These are phyloP conservation scores for Drosophila picticornis DNA, from an alignment of 2,888 invertebrate genomes.

Conservation along the genomic window DNA sequence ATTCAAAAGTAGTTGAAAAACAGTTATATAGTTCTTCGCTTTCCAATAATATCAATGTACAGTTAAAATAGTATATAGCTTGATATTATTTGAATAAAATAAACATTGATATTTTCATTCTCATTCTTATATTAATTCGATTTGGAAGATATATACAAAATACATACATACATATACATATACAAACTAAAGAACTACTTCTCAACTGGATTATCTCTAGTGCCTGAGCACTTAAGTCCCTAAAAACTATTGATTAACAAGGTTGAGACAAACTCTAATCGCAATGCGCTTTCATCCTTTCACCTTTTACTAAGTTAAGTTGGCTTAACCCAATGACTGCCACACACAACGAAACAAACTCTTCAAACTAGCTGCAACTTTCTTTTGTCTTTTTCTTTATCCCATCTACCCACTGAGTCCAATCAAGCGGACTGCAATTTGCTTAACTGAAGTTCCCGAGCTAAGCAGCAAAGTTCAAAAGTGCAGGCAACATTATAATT, in stretches of 20 bases:
- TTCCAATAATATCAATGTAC: neutral
- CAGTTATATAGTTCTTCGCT: neutral
- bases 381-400: conserved; percentile 56
- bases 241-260: conserved; percentile 22
- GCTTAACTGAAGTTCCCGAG: conserved; percentile 59
- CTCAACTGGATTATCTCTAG: neutral
- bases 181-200: neutral
- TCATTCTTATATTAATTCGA: neutral
- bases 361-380: conserved; percentile 60
- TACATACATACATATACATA: no score
- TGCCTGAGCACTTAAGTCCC: conserved; percentile 1
- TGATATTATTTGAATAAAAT: neutral
- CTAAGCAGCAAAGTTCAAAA: conserved; percentile 71
- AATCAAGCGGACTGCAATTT: conserved; percentile 72
- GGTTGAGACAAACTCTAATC: conserved; percentile 16
- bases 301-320: conserved; percentile 40
- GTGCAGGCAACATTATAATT: conserved; percentile 77
- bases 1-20: neutral
- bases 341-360: conserved; percentile 44
- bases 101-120: neutral
- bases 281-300: conserved; percentile 37
- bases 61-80: no score
- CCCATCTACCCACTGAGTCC: conserved; percentile 37
- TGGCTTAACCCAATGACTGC: conserved; percentile 56
- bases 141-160: neutral